Base-by-base conservation (phyloP, 2,797 vertebrate species). In the Anas bernieri region DNA sequence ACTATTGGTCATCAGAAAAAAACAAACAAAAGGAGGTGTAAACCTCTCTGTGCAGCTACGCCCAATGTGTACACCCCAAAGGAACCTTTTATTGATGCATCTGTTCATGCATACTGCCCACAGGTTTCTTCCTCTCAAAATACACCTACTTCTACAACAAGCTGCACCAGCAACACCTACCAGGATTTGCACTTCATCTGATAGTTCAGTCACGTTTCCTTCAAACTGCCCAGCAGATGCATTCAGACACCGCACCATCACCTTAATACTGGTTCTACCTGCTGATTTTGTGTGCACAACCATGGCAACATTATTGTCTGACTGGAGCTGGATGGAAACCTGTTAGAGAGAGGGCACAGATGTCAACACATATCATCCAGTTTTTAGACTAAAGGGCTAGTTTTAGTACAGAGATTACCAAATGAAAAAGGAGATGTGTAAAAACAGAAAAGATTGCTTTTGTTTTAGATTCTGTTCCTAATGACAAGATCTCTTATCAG, bases 181-280 rank as follows among this genome's bases (percentile, higher is more conserved):
- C 96, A 97, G 93, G 35, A 98, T 97, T 81, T 98, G 98, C 70
- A 98, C 94, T 95, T 98, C 97, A 54, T 98, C 97, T 16, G 95
- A 96, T 30, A 98, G 83, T 62, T 97, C 97, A 20, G 83, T 50
- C 25, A 83, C 37, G n/a, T 84, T 81, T 12, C 95, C 96, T 79
- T 97, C 97, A 35, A 96, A 94, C 83, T 97, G 97, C 37, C 85
- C 93, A 11, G 87, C 91, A 10, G 93, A 84, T 12, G 87, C 86
- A 45, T 95, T 91, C 75, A 26, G 59, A 17, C 94, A 78, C 28
- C 11, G 86, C 81, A 97, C 97, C 4, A 82, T 91, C 92, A 98
- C 98, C 94, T 79, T 97, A 80, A 98, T 86, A 46, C 83, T 97
- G 41, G 97, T 97, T 63, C 96, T 90, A 23, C 98, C 98, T 11